phyloP scores from a whole-genome alignment of 2,888 invertebrate species.

The Molanna angustata region DNA sequence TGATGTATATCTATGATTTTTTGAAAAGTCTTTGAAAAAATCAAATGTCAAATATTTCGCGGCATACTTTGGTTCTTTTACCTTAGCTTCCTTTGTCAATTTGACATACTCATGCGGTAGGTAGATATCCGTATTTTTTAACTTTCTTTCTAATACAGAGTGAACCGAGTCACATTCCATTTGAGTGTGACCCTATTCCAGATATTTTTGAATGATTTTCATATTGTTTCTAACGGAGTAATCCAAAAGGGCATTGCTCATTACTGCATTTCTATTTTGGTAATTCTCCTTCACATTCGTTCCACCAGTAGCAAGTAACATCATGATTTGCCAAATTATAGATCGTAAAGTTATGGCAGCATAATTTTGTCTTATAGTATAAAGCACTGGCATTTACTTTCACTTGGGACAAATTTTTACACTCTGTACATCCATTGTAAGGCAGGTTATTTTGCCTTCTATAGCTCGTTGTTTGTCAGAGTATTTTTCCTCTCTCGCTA shows the following conservation, averaged over 20 bases:
- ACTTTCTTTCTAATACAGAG: constrained; percentile 17
- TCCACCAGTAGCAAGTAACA: constrained; percentile 24
- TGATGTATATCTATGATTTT: constrained; percentile 18
- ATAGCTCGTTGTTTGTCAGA: not conserved
- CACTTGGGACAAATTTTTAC: not conserved
- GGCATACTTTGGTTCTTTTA: not conserved
- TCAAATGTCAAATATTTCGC: not conserved
- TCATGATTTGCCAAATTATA: constrained; percentile 21
- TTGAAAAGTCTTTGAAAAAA: constrained; percentile 9
- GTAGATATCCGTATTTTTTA: constrained; percentile 17
- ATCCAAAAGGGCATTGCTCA: constrained; percentile 21
- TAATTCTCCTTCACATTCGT: constrained; percentile 19
- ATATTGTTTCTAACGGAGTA: constrained; percentile 20
- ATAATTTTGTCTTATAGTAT: constrained; percentile 24
- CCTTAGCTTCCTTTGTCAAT: not conserved
- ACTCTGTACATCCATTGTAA: not conserved
- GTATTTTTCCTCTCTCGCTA: not conserved
- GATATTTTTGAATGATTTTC: constrained; percentile 21
- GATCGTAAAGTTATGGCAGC: constrained; percentile 13
- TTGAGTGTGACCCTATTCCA: constrained; percentile 26
- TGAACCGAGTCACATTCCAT: constrained; percentile 27
- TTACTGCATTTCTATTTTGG: constrained; percentile 21
- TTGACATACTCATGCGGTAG: constrained; percentile 1
- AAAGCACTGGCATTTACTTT: constrained; percentile 29
- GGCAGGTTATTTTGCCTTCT: not conserved